These are phyloP conservation scores for Pandemis corylana DNA, from an alignment of 2,888 invertebrate genomes.

Conservation along the genomic window DNA sequence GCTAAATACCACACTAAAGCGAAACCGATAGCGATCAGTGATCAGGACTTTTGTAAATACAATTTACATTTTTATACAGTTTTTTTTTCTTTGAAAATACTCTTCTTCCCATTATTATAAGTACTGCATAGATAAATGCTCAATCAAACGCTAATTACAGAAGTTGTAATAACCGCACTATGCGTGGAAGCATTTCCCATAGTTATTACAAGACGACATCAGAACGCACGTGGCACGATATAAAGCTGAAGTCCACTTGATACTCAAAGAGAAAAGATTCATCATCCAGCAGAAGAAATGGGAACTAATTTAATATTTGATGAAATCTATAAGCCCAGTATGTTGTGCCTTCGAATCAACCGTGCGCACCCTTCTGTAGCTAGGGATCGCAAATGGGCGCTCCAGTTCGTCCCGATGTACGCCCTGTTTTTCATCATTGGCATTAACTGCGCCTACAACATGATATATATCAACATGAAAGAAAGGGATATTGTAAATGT, in stretches of 20 bases:
- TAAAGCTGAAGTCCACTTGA: neutral
- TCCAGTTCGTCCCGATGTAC: neutral
- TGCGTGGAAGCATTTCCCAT: neutral
- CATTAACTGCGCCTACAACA: neutral
- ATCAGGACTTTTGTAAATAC: no score
- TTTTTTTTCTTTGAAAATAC: no score
- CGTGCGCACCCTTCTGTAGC: neutral
- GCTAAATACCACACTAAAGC: no score
- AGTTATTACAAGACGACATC: neutral
- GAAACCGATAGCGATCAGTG: no score
- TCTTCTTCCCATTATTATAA: neutral
- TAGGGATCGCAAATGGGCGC: neutral
- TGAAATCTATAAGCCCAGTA: neutral
- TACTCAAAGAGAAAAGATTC: neutral
- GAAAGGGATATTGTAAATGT: neutral
- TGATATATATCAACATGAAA: neutral
- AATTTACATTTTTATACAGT: no score
- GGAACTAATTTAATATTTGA: neutral
- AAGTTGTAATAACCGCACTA: neutral
- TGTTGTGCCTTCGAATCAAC: neutral
- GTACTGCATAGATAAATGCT: neutral
- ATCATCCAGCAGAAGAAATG: neutral
- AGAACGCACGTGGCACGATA: neutral
- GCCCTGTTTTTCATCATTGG: neutral
- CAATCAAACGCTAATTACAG: slow-evolving; percentile 1